A percentile compares a stretch with the other conserved stretches of the same genome.
These are phyloP conservation scores for Crossaster papposus DNA, from an alignment of 53 echinoderm and acorn worm genomes.

Conservation along the genomic window DNA sequence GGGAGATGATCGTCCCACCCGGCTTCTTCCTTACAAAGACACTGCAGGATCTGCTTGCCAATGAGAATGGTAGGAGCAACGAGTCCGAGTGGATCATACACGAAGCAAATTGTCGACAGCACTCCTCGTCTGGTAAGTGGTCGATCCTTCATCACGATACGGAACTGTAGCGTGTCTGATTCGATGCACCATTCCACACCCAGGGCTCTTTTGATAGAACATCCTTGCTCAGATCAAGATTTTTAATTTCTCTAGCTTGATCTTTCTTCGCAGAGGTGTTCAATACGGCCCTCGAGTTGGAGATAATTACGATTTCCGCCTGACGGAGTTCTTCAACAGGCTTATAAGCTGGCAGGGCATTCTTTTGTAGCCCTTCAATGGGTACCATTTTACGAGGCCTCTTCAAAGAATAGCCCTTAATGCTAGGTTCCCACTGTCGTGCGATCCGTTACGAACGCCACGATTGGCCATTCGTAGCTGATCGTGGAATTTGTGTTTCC, in stretches of 20 bases:
- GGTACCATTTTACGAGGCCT: neutral
- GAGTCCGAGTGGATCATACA: no score
- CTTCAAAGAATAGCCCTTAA: neutral
- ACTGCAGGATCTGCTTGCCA: constrained; percentile 76
- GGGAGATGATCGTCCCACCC: no score
- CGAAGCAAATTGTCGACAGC: constrained; percentile 58
- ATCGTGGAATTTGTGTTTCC: no score
- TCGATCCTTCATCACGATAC: constrained; percentile 58
- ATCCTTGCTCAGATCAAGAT: constrained; percentile 51
- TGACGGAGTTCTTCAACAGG: constrained; percentile 34
- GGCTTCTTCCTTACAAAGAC: no score
- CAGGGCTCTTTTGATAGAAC: no score
- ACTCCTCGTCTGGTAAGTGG: constrained; percentile 70
- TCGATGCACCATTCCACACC: constrained; percentile 76
- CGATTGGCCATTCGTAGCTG: no score
- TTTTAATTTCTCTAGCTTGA: constrained; percentile 51
- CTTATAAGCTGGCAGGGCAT: no score
- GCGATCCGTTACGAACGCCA: no score
- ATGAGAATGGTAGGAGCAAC: no score
- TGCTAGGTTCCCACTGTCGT: no score
- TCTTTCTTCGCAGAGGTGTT: constrained; percentile 46
- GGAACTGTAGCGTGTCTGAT: constrained; percentile 69
- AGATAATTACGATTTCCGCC: constrained; percentile 58
- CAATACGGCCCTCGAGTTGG: constrained; percentile 69
- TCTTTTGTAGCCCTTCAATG: neutral